These are phyloP conservation scores for Artemia sinica DNA, from an alignment of 2,888 invertebrate species.

Conservation along the genomic window DNA sequence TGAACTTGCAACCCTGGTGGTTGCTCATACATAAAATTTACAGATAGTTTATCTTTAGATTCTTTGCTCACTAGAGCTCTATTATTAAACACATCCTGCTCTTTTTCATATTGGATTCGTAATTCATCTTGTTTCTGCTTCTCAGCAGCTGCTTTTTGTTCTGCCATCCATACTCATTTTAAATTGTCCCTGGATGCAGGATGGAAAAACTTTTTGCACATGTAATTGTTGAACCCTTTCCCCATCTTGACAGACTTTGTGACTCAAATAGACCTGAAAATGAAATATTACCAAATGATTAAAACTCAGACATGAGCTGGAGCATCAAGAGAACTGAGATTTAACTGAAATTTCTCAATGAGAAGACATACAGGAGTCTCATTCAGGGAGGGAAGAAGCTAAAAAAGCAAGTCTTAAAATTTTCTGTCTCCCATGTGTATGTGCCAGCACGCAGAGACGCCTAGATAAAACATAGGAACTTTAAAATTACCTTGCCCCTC, in stretches of 20 bases:
- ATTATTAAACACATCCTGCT: slow-evolving; percentile 94
- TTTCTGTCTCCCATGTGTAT: too few species aligned
- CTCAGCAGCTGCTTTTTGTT: slow-evolving; percentile 90
- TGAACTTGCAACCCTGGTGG: slow-evolving; percentile 91
- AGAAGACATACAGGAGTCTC: too few species aligned
- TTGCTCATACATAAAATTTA: slow-evolving; percentile 98
- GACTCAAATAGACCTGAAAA: neutral
- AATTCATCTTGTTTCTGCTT: slow-evolving; percentile 96
- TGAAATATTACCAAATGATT: too few species aligned
- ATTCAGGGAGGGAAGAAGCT: too few species aligned
- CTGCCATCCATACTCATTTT: slow-evolving; percentile 98
- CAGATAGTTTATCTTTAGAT: slow-evolving; percentile 91
- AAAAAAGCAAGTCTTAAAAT: too few species aligned
- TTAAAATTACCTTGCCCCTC: too few species aligned
- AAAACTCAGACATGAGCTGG: too few species aligned
- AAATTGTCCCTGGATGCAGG: slow-evolving; percentile 94
- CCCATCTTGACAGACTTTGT: slow-evolving; percentile 55
- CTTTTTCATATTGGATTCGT: slow-evolving; percentile 89
- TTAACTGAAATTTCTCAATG: too few species aligned
- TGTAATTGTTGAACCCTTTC: slow-evolving; percentile 99
- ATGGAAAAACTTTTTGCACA: slow-evolving; percentile 99
- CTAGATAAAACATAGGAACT: too few species aligned
- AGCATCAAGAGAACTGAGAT: too few species aligned
- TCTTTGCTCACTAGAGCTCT: slow-evolving; percentile 92
- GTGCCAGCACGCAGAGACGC: too few species aligned